Conservation (phyloP, 2,888 invertebrate genomes). For the Laothoe populi region DNA sequence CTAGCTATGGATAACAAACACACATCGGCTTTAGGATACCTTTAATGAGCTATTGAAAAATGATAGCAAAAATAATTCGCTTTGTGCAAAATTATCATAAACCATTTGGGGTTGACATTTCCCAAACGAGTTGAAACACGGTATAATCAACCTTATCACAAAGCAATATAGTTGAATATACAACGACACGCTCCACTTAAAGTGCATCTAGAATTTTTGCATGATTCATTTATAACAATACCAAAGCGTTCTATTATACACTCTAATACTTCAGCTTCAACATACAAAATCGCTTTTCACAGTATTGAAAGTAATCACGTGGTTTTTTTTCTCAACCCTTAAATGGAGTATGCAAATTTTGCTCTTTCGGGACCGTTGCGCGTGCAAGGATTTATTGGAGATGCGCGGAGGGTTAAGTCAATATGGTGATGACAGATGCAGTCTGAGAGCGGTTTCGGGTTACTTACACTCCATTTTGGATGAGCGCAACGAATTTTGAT, state of each 20-base stretch:
- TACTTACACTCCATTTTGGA: slow-evolving; percentile 42
- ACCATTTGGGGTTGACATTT: slow-evolving; percentile 65
- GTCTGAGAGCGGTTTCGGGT: slow-evolving; percentile 67
- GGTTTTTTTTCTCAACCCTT: slow-evolving; percentile 65
- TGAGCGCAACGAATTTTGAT: slow-evolving; percentile 19
- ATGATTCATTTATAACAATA: slow-evolving; percentile 42
- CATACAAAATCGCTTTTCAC: neutral
- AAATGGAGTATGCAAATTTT: slow-evolving; percentile 80
- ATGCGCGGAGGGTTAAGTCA: slow-evolving; percentile 64
- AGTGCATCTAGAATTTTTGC: slow-evolving; percentile 52
- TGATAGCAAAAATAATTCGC: slow-evolving; percentile 82
- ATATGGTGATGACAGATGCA: slow-evolving; percentile 80
- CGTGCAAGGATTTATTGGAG: slow-evolving; percentile 46
- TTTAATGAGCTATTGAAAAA: slow-evolving; percentile 85
- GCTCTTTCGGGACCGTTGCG: slow-evolving; percentile 45
- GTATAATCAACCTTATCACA: slow-evolving; percentile 34
- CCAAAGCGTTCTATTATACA: slow-evolving; percentile 29
- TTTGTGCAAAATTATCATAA: slow-evolving; percentile 75
- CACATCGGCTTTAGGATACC: slow-evolving; percentile 53
- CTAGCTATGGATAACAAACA: slow-evolving; percentile 9
- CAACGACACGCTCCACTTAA: slow-evolving; percentile 37
- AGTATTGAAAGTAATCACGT: neutral
- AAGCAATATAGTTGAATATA: neutral
- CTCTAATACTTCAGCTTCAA: slow-evolving; percentile 1
- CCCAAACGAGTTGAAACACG: slow-evolving; percentile 46